These are phyloP conservation scores for Climacteris rufus DNA, from an alignment of 2,113 vertebrate species.

Conservation along the genomic window DNA sequence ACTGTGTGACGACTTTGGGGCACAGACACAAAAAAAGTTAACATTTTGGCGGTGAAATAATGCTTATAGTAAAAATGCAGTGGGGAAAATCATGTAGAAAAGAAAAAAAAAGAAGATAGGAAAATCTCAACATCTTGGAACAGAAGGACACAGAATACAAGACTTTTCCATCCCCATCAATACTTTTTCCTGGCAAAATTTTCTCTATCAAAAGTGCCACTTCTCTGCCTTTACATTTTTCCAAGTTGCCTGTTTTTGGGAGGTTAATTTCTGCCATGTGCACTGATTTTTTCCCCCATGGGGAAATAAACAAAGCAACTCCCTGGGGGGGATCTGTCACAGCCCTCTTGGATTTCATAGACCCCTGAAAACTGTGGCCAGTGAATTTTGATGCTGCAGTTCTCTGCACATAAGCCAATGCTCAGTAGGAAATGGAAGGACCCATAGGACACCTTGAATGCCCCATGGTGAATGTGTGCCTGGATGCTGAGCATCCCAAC, in stretches of 20 bases:
- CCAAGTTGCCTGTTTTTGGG: background rate
- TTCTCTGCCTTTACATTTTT: background rate
- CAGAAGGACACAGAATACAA: rapidly evolving
- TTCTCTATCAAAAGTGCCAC: background rate
- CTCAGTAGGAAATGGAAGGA: background rate
- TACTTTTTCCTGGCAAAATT: background rate
- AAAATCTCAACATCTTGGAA: background rate
- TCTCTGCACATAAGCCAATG: background rate
- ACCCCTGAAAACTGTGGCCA: background rate
- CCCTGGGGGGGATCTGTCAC: background rate
- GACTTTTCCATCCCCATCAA: background rate
- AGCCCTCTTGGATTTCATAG: background rate
- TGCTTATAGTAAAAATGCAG: background rate
- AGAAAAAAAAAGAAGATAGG: background rate
- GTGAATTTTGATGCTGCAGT: background rate
- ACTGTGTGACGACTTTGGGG: background rate
- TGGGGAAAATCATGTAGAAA: background rate
- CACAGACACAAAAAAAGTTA: background rate
- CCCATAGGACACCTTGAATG: rapidly evolving
- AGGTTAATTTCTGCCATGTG: background rate
- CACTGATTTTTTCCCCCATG: background rate
- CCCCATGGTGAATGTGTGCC: background rate
- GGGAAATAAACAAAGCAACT: background rate
- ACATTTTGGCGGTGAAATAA: background rate
- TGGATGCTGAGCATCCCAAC: background rate